Conservation (phyloP, 2,113 vertebrate species). For the Lagopus leucura region DNA sequence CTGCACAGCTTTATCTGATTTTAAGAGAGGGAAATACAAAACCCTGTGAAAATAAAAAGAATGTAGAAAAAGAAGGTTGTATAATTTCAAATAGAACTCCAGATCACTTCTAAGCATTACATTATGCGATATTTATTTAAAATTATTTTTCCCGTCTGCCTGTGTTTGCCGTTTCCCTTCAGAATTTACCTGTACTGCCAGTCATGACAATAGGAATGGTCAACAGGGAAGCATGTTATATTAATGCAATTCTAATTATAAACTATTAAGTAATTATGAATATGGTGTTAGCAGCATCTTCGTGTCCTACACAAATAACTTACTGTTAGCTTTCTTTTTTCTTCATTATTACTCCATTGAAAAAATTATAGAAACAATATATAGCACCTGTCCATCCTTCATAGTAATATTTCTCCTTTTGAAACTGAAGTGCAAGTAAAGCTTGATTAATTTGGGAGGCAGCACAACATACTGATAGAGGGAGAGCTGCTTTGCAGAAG, state of each 20-base stretch:
- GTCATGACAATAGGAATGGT: background rate
- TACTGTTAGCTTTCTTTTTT: background rate
- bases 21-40: background rate
- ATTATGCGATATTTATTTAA: background rate
- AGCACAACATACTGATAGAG: constrained; percentile 24
- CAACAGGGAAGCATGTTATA: background rate
- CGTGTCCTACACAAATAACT: background rate
- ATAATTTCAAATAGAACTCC: background rate
- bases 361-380: background rate
- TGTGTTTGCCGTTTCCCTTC: background rate
- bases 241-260: background rate
- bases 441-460: background rate
- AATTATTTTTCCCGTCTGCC: background rate
- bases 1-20: background rate
- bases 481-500: constrained; percentile 7
- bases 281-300: background rate
- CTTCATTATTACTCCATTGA: background rate
- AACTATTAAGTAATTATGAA: background rate
- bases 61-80: background rate
- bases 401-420: background rate
- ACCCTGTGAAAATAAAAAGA: background rate
- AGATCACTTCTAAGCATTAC: background rate
- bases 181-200: background rate
- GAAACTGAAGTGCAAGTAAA: constrained; percentile 19
- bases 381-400: fast-evolving